A percentile compares a stretch with the other conserved stretches of the same genome.
Conservation (phyloP, 2,888 invertebrate genomes). For the Drosophila testacea region DNA sequence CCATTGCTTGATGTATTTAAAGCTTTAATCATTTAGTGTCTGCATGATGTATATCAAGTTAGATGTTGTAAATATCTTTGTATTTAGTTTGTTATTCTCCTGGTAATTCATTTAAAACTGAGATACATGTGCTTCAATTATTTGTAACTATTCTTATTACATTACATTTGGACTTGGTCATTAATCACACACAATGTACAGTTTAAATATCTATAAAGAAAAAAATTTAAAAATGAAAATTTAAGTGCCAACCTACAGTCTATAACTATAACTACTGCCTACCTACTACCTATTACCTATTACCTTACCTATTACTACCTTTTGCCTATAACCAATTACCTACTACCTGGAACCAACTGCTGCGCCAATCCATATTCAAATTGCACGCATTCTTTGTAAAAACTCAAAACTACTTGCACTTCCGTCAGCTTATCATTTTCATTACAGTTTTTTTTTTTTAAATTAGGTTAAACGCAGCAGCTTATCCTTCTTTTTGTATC, state of each 20-base stretch:
- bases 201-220: constrained; percentile 3
- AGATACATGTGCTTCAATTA: neutral
- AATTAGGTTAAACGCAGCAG: constrained; percentile 10
- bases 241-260: constrained; percentile 2
- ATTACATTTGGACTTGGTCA: neutral
- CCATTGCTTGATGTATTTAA: neutral
- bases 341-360: neutral
- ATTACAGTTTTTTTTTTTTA: constrained; percentile 2
- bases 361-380: constrained; percentile 12
- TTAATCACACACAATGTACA: neutral
- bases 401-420: neutral
- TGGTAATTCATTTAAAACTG: neutral
- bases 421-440: constrained; percentile 16
- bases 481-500: neutral
- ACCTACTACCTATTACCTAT: neutral
- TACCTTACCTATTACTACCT: neutral
- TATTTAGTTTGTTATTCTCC: neutral
- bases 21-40: constrained; percentile 2
- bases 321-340: neutral
- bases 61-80: constrained; percentile 4
- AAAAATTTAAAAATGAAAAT: constrained; percentile 39
- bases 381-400: constrained; percentile 15
- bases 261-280: neutral
- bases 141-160: neutral
- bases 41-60: neutral